Base-by-base conservation (phyloP, 2,797 vertebrate species). In the Antennarius maculatus region DNA sequence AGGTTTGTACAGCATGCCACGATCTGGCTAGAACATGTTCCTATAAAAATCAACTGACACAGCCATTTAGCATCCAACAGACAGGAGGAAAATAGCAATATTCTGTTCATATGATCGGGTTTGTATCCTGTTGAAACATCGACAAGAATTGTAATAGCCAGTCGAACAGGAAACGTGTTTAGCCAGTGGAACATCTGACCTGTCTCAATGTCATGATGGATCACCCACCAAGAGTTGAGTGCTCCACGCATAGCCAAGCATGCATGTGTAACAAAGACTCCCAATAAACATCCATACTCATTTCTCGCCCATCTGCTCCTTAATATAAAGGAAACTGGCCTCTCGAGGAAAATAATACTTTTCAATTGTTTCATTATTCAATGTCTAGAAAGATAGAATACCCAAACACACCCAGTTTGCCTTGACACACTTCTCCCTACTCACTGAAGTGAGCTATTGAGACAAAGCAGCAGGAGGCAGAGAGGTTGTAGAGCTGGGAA, bases 181-280 rank as follows among this genome's bases (percentile, higher is more conserved):
- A 86, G 81, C 80, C 78, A 76, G 81, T 14, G 80, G 82, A 90
- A 84, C 90, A 85, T 84, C 86, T 89, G 86, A 90, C 91, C 83
- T 84, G 88, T 89, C 85, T 87, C 65, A n/a, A 57, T 78, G 84
- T 81, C 81, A 74, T 92, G 92, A 92, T 92, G 88, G 90, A 92
- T 92, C 88, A 86, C 90, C 85, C 83, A 70, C 81, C 66, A 77
- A 72, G 76, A 77, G 69, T 60, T 55, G 69, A 86, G 61, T 70
- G 79, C 71, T 58, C 63, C 42, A 80, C 79, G 84, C 80, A 86
- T 61, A 63, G 77, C 64, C 79, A 67, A 82, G 87, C 83, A 41
- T 72, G 84, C 80, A 84, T 75, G 82, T 86, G 73, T 83, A 79
- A 91, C 87, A 92, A 91, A 74, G 78, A 86, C 83, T 80, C 81